Conservation (phyloP, 2,888 invertebrate genomes). For the Lasioglossum zephyrum region DNA sequence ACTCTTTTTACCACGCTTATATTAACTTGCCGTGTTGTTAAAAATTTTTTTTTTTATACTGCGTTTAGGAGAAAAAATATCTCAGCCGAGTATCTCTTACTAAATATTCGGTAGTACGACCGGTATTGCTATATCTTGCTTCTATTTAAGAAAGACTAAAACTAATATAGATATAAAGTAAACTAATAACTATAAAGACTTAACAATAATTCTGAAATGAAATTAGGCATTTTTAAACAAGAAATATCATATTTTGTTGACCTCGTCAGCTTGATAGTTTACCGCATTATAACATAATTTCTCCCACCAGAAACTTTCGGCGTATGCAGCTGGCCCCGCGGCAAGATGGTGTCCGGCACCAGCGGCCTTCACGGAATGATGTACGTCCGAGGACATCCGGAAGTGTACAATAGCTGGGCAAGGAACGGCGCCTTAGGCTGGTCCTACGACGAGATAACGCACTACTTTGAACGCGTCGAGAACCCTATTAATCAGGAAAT, state of each 20-base stretch:
- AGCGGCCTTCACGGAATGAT: slow-evolving; percentile 88
- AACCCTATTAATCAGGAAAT: slow-evolving; percentile 78
- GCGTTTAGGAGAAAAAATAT: no score
- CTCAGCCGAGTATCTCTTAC: no score
- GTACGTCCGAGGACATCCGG: slow-evolving; percentile 86
- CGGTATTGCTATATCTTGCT: no score
- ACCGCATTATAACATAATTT: background rate
- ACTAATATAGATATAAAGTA: no score
- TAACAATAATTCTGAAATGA: no score
- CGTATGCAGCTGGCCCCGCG: slow-evolving; percentile 85
- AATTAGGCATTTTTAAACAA: no score
- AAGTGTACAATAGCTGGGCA: slow-evolving; percentile 87
- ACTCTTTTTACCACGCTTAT: background rate
- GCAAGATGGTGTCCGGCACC: slow-evolving; percentile 87
- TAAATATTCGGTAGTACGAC: no score
- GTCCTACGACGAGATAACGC: slow-evolving; percentile 85
- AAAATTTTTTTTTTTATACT: no score
- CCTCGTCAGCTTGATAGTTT: background rate
- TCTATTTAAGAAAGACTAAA: no score
- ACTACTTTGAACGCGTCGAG: slow-evolving; percentile 86
- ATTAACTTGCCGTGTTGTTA: no score
- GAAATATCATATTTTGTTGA: background rate
- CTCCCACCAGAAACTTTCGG: slow-evolving; percentile 75
- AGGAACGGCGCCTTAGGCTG: slow-evolving; percentile 86
- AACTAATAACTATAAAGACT: no score